These are phyloP conservation scores for Paratilapia polleni DNA, from an alignment of 2,113 vertebrate species.

Conservation along the genomic window DNA sequence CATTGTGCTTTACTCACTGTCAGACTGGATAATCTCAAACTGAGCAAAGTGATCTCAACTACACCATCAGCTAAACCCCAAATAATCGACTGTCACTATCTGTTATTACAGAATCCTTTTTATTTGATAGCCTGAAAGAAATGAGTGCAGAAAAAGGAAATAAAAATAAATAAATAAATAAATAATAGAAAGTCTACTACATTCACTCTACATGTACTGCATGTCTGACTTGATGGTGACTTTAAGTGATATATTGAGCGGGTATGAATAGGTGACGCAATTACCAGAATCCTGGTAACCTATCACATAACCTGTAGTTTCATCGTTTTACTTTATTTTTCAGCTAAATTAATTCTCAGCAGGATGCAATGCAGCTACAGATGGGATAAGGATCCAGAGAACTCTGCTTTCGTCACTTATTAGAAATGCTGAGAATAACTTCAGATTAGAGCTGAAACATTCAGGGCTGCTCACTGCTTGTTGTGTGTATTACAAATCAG, in stretches of 20 bases:
- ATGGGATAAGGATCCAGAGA: neutral
- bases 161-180: too few species aligned
- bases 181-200: neutral
- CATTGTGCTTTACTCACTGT: neutral
- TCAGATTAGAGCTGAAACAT: rapidly evolving
- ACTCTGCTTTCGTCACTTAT: neutral
- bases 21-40: constrained; percentile 11
- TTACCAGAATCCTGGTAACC: too few species aligned
- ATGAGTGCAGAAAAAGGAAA: neutral
- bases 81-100: neutral
- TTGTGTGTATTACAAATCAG: neutral
- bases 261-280: too few species aligned
- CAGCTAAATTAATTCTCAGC: neutral
- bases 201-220: too few species aligned
- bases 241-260: too few species aligned
- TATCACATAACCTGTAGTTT: neutral
- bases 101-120: neutral
- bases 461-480: neutral
- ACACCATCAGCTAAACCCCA: neutral
- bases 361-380: neutral
- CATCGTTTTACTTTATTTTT: too few species aligned
- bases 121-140: neutral
- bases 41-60: neutral
- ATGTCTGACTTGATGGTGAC: too few species aligned
- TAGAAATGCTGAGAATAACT: neutral